Conservation (phyloP, 2,888 invertebrate genomes). For the Drosophila infuscata region DNA sequence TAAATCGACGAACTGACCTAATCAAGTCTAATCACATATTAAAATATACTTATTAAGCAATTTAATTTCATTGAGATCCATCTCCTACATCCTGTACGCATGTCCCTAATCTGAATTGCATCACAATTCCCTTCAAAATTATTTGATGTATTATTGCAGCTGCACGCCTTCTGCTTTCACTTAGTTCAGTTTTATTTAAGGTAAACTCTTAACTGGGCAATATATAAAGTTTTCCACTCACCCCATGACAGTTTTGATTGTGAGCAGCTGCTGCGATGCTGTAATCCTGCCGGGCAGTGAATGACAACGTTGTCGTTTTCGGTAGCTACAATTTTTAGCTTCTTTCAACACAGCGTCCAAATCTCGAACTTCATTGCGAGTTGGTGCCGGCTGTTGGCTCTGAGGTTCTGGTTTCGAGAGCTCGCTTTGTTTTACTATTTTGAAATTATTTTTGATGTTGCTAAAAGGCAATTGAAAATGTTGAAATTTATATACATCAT, state of each 20-base stretch:
- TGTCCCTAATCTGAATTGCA: neutral
- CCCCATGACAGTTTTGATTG: constrained; percentile 21
- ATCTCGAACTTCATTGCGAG: constrained; percentile 1
- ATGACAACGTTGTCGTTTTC: constrained; percentile 61
- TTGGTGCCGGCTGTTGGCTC: neutral
- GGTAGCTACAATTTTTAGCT: constrained; percentile 17
- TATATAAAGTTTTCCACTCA: constrained; percentile 23
- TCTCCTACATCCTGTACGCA: neutral
- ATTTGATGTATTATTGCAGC: neutral
- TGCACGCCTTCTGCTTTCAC: neutral
- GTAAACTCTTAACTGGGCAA: neutral
- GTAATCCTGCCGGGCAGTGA: constrained; percentile 74
- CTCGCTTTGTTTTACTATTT: neutral
- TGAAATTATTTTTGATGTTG: constrained; percentile 10
- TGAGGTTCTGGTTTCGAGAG: constrained; percentile 1
- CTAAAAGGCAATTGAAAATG: neutral
- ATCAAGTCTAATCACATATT: neutral
- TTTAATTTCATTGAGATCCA: neutral
- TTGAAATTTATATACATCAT: neutral
- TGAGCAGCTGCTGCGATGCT: constrained; percentile 32
- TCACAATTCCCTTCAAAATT: neutral
- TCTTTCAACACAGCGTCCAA: constrained; percentile 12
- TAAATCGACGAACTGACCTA: neutral
- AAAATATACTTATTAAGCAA: neutral
- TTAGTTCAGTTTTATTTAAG: constrained; percentile 1